Percentiles rank a stretch among this genome's conserved stretches.
phyloP scores from a whole-genome alignment of 2,113 vertebrate genomes.

The Burhinus oedicnemus region DNA sequence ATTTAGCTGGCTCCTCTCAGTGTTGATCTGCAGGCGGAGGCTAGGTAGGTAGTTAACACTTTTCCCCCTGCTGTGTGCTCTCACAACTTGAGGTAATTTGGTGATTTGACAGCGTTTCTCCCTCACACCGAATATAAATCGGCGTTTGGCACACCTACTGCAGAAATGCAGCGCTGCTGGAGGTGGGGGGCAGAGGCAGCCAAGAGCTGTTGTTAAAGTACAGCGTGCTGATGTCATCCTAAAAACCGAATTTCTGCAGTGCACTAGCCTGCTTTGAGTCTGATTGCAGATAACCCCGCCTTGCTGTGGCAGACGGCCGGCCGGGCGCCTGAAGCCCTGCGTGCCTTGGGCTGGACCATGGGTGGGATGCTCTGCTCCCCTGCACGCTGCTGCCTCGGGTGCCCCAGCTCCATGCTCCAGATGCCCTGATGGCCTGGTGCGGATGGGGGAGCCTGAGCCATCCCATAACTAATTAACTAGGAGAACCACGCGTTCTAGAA shows the following conservation, averaged over 20 bases:
- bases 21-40: background rate
- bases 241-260: background rate
- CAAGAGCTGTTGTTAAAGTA: too few species aligned
- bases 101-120: background rate
- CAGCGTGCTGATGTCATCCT: background rate
- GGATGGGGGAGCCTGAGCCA: background rate
- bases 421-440: background rate
- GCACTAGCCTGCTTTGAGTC: background rate
- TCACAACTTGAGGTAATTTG: background rate
- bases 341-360: rapidly evolving
- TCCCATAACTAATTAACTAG: background rate
- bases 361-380: background rate
- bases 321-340: rapidly evolving
- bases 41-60: background rate
- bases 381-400: rapidly evolving
- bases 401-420: background rate
- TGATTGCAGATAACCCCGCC: background rate
- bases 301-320: rapidly evolving
- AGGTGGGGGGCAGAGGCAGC: background rate
- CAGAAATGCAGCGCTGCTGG: background rate
- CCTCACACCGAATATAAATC: rapidly evolving
- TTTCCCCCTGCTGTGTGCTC: background rate
- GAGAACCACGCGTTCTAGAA: background rate
- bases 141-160: background rate
- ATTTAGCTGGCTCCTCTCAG: background rate